These are phyloP conservation scores for Aphelocoma californica DNA, from an alignment of 2,797 vertebrate genomes.

Conservation along the genomic window DNA sequence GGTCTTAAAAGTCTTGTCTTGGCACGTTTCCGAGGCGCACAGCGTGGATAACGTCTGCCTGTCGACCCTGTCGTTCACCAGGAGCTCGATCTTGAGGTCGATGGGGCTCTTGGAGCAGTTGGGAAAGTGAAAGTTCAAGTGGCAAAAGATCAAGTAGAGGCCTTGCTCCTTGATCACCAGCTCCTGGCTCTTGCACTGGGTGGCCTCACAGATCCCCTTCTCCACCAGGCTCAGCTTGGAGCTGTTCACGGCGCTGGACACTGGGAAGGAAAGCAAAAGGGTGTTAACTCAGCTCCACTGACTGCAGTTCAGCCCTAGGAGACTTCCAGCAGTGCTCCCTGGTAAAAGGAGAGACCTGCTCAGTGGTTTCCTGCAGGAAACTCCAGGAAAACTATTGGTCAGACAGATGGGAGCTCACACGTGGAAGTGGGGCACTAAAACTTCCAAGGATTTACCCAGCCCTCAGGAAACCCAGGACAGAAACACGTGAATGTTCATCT, in stretches of 20 bases:
- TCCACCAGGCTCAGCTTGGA: slow-evolving; percentile 66
- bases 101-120: slow-evolving; percentile 43
- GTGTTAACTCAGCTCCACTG: not conserved
- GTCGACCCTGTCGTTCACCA: slow-evolving; percentile 45
- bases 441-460: not conserved
- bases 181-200: slow-evolving; percentile 53
- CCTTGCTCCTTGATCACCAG: slow-evolving; percentile 67
- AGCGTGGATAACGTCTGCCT: slow-evolving; percentile 58
- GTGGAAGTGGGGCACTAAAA: not conserved
- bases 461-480: not conserved
- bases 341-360: not conserved
- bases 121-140: slow-evolving; percentile 72
- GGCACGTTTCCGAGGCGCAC: slow-evolving; percentile 19
- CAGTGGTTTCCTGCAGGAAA: not conserved
- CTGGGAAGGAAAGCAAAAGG: slow-evolving; percentile 44
- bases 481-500: not conserved
- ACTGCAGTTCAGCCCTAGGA: not conserved
- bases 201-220: slow-evolving; percentile 46
- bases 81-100: slow-evolving; percentile 65
- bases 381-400: not conserved
- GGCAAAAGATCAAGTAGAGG: slow-evolving; percentile 75
- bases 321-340: not conserved
- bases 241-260: slow-evolving; percentile 51
- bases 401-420: not conserved
- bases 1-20: slow-evolving; percentile 54